These are phyloP conservation scores for Phoenicopterus ruber DNA, from an alignment of 2,113 vertebrate species.

Conservation along the genomic window DNA sequence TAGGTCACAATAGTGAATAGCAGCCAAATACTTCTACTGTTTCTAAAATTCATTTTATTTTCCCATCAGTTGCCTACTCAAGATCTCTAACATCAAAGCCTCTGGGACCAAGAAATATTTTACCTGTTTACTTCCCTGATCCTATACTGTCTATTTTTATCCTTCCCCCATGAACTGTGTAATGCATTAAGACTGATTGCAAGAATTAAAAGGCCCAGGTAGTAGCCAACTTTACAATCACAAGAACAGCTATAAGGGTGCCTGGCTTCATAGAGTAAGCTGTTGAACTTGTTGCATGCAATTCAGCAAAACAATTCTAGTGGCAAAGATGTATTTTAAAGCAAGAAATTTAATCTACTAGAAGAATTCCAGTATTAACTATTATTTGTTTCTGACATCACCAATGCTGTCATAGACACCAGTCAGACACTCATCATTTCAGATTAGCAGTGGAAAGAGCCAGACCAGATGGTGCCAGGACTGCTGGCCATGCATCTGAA, in stretches of 20 bases:
- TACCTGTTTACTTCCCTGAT: neutral
- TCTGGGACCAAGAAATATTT: neutral
- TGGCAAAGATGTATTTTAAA: neutral
- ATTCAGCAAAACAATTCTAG: neutral
- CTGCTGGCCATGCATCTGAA: neutral
- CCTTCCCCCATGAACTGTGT: neutral
- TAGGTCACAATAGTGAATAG: neutral
- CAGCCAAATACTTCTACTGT: neutral
- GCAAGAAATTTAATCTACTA: neutral
- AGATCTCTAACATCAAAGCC: neutral
- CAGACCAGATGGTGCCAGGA: neutral
- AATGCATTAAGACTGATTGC: neutral
- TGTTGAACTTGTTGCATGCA: neutral
- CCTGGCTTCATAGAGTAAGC: neutral
- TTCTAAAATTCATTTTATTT: neutral
- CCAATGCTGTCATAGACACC: neutral
- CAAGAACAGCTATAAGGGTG: neutral
- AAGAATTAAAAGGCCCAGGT: neutral
- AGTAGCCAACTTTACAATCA: neutral
- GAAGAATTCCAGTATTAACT: neutral
- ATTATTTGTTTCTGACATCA: neutral
- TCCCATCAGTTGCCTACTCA: neutral
- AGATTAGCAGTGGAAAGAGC: neutral
- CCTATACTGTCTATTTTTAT: neutral
- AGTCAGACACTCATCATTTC: neutral